A percentile compares a stretch with the other conserved stretches of the same genome.
These are phyloP conservation scores for Diadromus collaris DNA, from an alignment of 2,888 invertebrate species.

Conservation along the genomic window DNA sequence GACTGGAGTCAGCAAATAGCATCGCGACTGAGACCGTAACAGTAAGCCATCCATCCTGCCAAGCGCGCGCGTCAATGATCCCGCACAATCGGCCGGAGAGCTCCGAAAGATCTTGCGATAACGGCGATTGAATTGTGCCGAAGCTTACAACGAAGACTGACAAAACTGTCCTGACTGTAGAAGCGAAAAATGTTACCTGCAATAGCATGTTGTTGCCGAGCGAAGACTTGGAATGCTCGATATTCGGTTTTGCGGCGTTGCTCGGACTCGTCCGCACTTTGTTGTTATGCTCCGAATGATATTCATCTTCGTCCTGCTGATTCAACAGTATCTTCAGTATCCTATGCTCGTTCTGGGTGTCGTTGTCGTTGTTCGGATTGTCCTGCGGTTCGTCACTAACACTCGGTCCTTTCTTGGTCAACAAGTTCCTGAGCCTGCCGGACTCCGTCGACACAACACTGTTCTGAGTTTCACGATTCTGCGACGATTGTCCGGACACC, in stretches of 20 bases:
- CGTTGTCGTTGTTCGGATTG: constrained; percentile 71
- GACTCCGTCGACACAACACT: constrained; percentile 78
- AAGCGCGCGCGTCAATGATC: constrained; percentile 43
- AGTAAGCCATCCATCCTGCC: constrained; percentile 56
- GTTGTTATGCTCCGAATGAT: constrained; percentile 80
- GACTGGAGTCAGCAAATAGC: constrained; percentile 49
- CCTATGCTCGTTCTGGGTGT: constrained; percentile 80
- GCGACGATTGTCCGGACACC: constrained; percentile 26
- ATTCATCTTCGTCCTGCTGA: constrained; percentile 85
- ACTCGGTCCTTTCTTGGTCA: constrained; percentile 78
- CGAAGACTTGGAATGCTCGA: constrained; percentile 79
- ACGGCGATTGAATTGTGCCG: background rate
- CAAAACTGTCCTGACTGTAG: background rate
- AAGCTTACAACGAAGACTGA: no score
- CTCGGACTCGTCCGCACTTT: constrained; percentile 79
- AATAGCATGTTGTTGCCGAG: constrained; percentile 84
- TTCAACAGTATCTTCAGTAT: constrained; percentile 85
- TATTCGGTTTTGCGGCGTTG: constrained; percentile 70
- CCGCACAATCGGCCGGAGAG: background rate
- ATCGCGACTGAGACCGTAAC: constrained; percentile 53
- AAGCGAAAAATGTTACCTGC: constrained; percentile 81
- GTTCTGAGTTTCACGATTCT: constrained; percentile 66
- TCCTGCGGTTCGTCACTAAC: constrained; percentile 72
- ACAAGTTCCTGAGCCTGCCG: constrained; percentile 81
- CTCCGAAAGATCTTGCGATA: background rate